phyloP scores from a whole-genome alignment of 2,888 invertebrate species.

The Drosophila subsilvestris region DNA sequence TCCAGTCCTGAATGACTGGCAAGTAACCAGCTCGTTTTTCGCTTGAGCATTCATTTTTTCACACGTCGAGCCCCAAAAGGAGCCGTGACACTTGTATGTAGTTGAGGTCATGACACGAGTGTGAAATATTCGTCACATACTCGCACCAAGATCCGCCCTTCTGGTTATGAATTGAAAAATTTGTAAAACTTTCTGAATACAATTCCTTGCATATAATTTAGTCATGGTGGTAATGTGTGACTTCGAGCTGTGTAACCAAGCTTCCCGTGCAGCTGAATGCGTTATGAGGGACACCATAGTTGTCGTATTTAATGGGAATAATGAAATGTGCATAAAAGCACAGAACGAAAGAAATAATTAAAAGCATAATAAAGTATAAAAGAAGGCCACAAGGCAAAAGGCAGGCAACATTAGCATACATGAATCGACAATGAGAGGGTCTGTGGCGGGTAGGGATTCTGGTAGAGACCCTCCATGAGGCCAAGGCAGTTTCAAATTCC shows the following conservation, averaged over 20 bases:
- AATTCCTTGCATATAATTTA: neutral
- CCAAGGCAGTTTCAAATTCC: conserved; percentile 36
- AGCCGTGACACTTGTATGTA: neutral
- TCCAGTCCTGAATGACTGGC: neutral
- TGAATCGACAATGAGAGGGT: conserved; percentile 27
- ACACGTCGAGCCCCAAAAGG: neutral
- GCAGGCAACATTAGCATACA: conserved; percentile 38
- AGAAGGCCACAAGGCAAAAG: conserved; percentile 14
- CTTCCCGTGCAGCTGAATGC: conserved; percentile 23
- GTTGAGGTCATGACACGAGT: neutral
- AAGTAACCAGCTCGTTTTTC: neutral
- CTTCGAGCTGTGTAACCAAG: neutral
- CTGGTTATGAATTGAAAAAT: neutral
- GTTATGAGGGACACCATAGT: conserved; percentile 9
- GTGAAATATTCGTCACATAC: no score
- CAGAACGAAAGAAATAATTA: conserved; percentile 27
- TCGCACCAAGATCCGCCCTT: neutral
- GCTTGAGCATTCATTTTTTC: neutral
- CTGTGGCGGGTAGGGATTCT: neutral
- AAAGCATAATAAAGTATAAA: conserved; percentile 32
- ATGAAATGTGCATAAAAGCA: conserved; percentile 13
- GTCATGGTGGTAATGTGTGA: neutral
- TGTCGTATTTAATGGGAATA: conserved; percentile 14
- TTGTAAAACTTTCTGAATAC: neutral
- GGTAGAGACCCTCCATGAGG: conserved; percentile 3